Evolutionary conservation across 2,888 invertebrate genomes (phyloP).

Genomic region (Sepiola atlantica): DNA sequence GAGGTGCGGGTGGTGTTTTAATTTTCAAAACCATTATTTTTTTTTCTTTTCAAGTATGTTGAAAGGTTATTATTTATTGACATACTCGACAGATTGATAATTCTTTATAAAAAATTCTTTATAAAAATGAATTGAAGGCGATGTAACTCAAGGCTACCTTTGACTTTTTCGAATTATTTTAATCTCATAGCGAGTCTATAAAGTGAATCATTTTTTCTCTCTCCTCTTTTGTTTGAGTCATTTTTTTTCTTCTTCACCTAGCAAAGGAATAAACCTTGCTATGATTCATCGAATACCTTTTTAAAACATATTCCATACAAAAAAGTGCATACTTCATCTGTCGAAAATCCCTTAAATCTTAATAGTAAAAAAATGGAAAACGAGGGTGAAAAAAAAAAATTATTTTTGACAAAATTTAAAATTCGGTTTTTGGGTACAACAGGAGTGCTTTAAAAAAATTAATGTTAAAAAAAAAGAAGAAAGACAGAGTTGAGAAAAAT

Average conservation of each 20-base stretch:
- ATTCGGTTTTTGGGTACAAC: no score
- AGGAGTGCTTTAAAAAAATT: no score
- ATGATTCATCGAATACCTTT: background rate
- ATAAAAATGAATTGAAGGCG: background rate
- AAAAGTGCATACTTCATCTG: background rate
- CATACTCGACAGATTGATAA: background rate
- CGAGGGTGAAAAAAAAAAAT: no score
- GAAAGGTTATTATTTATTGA: slow-evolving; percentile 32
- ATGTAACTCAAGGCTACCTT: background rate
- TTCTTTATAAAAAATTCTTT: background rate
- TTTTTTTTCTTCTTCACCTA: background rate
- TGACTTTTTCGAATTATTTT: background rate
- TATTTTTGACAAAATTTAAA: no score
- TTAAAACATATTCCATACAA: background rate
- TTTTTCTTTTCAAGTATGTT: background rate
- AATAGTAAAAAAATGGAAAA: no score
- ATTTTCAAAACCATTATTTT: background rate
- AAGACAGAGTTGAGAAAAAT: no score
- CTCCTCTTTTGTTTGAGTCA: background rate
- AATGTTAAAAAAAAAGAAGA: no score
- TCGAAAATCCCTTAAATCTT: no score
- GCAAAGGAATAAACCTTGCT: background rate
- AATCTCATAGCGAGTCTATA: background rate
- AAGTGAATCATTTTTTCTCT: background rate
- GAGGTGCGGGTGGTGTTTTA: background rate